These are phyloP conservation scores for Apis florea DNA, from an alignment of 1,140 invertebrate genomes.

Conservation along the genomic window DNA sequence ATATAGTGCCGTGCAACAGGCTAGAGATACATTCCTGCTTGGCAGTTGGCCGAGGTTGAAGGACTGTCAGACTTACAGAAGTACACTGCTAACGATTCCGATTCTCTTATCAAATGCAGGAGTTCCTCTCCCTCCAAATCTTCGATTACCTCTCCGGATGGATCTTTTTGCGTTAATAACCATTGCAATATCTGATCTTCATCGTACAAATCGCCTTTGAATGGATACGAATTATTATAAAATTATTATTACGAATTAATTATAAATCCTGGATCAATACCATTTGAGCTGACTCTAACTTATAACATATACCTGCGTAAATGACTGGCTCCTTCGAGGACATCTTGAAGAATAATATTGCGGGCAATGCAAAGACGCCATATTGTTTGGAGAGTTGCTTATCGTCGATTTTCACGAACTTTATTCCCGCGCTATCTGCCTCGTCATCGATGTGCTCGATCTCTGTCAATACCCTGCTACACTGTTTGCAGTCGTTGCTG, in stretches of 20 bases:
- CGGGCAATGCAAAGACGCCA: constrained; percentile 93
- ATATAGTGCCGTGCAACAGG: constrained; percentile 50
- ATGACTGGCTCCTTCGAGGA: constrained; percentile 95
- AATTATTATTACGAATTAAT: neutral
- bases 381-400: constrained; percentile 91
- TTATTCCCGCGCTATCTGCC: constrained; percentile 94
- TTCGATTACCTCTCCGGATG: constrained; percentile 94
- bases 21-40: constrained; percentile 67
- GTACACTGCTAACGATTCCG: constrained; percentile 92
- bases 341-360: constrained; percentile 93
- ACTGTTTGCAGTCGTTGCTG: constrained; percentile 96
- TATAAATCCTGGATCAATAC: neutral
- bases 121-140: constrained; percentile 91
- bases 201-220: constrained; percentile 91
- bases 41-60: constrained; percentile 48
- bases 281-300: neutral
- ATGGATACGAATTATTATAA: too few species aligned
- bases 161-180: constrained; percentile 94
- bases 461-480: constrained; percentile 91
- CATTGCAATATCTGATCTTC: constrained; percentile 94
- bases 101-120: constrained; percentile 89
- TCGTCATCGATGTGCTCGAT: constrained; percentile 97
- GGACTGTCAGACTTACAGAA: constrained; percentile 89
- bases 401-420: constrained; percentile 96
- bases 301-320: constrained; percentile 87